Percentiles rank a stretch among this genome's conserved stretches.
Conservation (phyloP, 64 coral and sea anemone genomes). For the Montipora sp. region DNA sequence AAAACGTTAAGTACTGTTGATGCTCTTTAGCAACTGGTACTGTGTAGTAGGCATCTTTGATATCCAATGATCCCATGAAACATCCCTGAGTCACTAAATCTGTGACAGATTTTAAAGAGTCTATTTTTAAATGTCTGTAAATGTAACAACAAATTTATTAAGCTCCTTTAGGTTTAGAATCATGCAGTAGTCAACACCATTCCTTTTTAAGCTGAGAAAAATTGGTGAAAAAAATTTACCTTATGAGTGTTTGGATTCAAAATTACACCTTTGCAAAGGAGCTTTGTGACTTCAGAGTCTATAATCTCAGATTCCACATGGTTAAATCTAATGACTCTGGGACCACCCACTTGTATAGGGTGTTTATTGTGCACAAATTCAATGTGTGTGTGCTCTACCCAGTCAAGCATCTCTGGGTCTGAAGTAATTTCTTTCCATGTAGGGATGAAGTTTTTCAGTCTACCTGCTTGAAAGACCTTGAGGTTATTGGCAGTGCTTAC, state of each 20-base stretch:
- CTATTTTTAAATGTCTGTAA: constrained; percentile 55
- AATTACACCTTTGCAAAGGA: constrained; percentile 48
- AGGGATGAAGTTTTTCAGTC: constrained; percentile 21
- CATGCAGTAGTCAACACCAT: constrained; percentile 54
- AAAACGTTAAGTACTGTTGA: constrained; percentile 38
- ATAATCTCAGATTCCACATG: constrained; percentile 22
- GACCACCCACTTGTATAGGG: neutral
- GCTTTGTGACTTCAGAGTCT: constrained; percentile 46
- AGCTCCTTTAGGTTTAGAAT: constrained; percentile 42
- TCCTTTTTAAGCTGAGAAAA: constrained; percentile 47
- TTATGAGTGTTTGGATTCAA: constrained; percentile 10
- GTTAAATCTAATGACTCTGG: constrained; percentile 17
- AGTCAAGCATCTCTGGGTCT: constrained; percentile 1
- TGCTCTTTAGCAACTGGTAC: constrained; percentile 28
- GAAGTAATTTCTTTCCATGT: constrained; percentile 39
- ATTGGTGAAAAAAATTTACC: constrained; percentile 57
- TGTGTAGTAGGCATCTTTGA: constrained; percentile 34
- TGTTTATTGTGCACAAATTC: neutral
- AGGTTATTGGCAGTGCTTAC: neutral
- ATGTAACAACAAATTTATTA: constrained; percentile 40
- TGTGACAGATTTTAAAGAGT: constrained; percentile 27
- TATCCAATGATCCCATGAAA: constrained; percentile 28
- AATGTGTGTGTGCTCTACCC: constrained; percentile 2
- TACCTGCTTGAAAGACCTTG: neutral
- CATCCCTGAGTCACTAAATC: constrained; percentile 2